Evolutionary conservation across 2,888 invertebrate species (phyloP).

Genomic region (Stenoptilia bipunctidactyla): DNA sequence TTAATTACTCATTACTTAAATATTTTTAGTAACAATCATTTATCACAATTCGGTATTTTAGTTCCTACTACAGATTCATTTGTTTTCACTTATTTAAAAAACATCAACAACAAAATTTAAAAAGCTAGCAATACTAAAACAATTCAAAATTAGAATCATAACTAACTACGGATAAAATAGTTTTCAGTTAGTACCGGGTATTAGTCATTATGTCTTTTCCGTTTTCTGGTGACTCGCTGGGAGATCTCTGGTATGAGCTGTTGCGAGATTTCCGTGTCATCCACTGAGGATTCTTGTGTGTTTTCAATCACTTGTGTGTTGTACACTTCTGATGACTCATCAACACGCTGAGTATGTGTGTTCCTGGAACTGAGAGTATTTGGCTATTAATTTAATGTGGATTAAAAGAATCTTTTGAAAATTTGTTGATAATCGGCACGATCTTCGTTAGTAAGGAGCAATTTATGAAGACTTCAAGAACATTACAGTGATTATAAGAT

Average conservation of each 20-base stretch:
- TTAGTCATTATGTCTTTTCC: conserved; percentile 27
- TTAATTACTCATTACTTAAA: not conserved
- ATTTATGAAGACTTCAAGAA: too few species aligned
- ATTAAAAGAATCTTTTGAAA: too few species aligned
- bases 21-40: too few species aligned
- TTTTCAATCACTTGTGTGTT: not conserved
- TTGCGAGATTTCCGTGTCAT: conserved; percentile 23
- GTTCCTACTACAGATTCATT: not conserved
- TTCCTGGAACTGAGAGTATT: conserved; percentile 39
- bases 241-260: conserved; percentile 37
- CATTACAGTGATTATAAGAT: too few species aligned
- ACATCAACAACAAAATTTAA: conserved; percentile 2
- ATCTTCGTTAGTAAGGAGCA: too few species aligned
- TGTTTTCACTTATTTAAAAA: not conserved
- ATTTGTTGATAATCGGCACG: too few species aligned
- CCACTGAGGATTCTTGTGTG: not conserved
- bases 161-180: conserved; percentile 11
- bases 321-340: not conserved
- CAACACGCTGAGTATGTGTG: conserved; percentile 22
- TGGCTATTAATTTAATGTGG: too few species aligned
- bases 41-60: too few species aligned
- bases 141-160: not conserved
- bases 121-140: not conserved
- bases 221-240: conserved; percentile 33
- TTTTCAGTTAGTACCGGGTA: conserved; percentile 14